These are phyloP conservation scores for Endomychus coccineus DNA, from an alignment of 2,888 invertebrate genomes.

Conservation along the genomic window DNA sequence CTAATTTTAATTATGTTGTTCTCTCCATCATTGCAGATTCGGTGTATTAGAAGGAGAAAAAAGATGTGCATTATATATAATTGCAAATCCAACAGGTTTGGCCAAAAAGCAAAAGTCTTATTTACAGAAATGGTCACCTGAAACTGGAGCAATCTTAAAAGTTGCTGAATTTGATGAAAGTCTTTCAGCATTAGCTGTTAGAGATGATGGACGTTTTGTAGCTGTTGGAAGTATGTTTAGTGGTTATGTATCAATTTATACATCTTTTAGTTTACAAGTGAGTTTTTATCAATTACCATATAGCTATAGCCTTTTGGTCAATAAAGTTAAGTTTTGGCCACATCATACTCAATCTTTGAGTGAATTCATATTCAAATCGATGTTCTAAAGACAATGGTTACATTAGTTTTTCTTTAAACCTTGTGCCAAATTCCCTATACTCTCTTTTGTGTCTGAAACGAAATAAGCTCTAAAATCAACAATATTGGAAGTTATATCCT, in stretches of 20 bases:
- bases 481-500: too few species aligned
- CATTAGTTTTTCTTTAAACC: background rate
- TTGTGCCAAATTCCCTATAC: constrained; percentile 4
- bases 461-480: constrained; percentile 5
- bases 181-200: constrained; percentile 74
- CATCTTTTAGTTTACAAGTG: constrained; percentile 86
- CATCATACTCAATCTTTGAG: too few species aligned
- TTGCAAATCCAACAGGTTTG: constrained; percentile 71
- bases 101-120: constrained; percentile 66
- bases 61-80: constrained; percentile 63
- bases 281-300: too few species aligned
- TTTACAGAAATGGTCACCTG: constrained; percentile 71
- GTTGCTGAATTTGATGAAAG: constrained; percentile 62
- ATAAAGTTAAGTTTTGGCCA: too few species aligned
- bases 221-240: constrained; percentile 91
- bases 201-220: constrained; percentile 87
- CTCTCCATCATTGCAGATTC: constrained; percentile 46
- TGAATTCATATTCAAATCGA: too few species aligned
- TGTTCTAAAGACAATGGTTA: too few species aligned
- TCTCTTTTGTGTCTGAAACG: constrained; percentile 3
- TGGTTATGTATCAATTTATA: constrained; percentile 83
- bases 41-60: constrained; percentile 63
- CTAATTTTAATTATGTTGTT: background rate
- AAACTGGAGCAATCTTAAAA: constrained; percentile 52
- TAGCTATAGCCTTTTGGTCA: too few species aligned